Conservation (phyloP, 2,888 invertebrate species). For the Alloscopus bannaensis region DNA sequence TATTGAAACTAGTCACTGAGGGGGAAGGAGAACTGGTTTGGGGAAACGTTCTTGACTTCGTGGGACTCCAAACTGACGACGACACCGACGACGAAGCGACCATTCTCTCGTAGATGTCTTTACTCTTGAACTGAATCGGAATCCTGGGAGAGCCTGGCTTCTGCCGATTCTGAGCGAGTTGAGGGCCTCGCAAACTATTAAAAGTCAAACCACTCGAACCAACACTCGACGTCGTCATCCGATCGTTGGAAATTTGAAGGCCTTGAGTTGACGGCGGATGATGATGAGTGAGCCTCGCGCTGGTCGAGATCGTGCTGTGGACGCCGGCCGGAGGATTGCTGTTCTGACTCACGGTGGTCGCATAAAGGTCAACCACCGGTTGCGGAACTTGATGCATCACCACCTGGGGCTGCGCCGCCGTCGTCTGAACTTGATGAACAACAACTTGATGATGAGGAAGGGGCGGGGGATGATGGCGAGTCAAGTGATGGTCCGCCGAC, state of each 20-base stretch:
- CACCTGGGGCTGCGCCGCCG: not conserved
- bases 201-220: not conserved
- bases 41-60: not conserved
- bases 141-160: not conserved
- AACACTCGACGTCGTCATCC: not conserved
- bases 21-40: not conserved
- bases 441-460: too few relatives aligned
- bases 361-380: not conserved
- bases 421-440: too few relatives aligned
- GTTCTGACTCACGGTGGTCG: not conserved
- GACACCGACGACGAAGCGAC: slow-evolving; percentile 3
- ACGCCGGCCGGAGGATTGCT: not conserved
- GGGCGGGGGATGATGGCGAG: not conserved
- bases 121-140: slow-evolving; percentile 4
- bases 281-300: too few relatives aligned
- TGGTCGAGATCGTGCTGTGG: not conserved
- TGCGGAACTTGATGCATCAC: not conserved
- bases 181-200: not conserved
- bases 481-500: slow-evolving; percentile 22
- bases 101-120: slow-evolving; percentile 21
- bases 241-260: not conserved
- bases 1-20: not conserved
- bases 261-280: too few relatives aligned
- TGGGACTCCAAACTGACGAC: not conserved
- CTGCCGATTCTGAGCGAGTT: not conserved